phyloP scores from a whole-genome alignment of 2,888 invertebrate species.

The Drosophila fungiperda region DNA sequence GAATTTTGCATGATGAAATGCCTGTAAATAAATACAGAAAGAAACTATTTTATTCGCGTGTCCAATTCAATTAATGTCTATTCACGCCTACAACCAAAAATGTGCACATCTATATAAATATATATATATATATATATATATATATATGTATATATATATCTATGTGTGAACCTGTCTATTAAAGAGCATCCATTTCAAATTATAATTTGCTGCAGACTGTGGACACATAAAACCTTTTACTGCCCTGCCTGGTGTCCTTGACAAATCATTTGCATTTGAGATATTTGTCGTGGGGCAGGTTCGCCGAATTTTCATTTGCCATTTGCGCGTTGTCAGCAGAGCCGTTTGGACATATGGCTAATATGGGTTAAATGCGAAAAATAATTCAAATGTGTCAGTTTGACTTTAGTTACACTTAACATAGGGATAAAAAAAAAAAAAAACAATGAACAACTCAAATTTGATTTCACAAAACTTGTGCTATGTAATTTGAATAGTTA shows the following conservation, averaged over 20 bases:
- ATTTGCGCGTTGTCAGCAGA: slow-evolving; percentile 49
- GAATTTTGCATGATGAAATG: slow-evolving; percentile 50
- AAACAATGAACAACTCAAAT: not conserved
- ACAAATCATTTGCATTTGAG: slow-evolving; percentile 62
- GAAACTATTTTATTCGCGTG: slow-evolving; percentile 44
- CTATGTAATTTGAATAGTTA: not conserved
- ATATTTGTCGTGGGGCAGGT: slow-evolving; percentile 44
- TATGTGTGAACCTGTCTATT: slow-evolving; percentile 14
- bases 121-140: not conserved
- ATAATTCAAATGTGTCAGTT: slow-evolving; percentile 16
- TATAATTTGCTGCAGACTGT: slow-evolving; percentile 53
- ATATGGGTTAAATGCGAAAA: slow-evolving; percentile 28
- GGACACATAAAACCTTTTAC: slow-evolving; percentile 61
- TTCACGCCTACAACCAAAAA: not conserved
- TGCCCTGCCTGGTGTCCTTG: slow-evolving; percentile 60
- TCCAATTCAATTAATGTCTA: slow-evolving; percentile 55
- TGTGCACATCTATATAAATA: not conserved
- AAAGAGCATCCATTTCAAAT: slow-evolving; percentile 73
- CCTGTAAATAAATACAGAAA: slow-evolving; percentile 1
- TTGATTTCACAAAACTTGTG: not conserved
- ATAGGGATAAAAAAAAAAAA: no score
- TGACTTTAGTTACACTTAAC: not conserved
- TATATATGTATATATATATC: slow-evolving; percentile 1
- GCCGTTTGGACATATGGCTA: slow-evolving; percentile 8
- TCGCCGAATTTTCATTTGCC: slow-evolving; percentile 39